Evolutionary conservation across 2,797 vertebrate species (phyloP).

Genomic region (Botia almorhae): DNA sequence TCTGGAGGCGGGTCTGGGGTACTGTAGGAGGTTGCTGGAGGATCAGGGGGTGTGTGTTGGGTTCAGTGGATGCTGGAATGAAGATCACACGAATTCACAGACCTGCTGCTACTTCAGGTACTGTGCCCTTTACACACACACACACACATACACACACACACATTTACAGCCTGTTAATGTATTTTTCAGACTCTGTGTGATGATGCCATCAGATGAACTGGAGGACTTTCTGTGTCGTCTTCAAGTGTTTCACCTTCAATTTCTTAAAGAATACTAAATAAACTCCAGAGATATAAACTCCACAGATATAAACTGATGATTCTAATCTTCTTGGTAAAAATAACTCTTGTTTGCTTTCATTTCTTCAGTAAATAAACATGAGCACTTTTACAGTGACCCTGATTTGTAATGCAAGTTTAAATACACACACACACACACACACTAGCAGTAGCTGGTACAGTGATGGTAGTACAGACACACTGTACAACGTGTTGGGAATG

Average conservation of each 20-base stretch:
- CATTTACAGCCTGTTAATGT: constrained; percentile 1
- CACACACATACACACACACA: constrained; percentile 1
- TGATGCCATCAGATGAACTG: constrained; percentile 43
- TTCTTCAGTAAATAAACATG: too few relatives aligned
- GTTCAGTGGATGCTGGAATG: constrained; percentile 9
- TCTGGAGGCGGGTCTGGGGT: constrained; percentile 16
- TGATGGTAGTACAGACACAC: too few relatives aligned
- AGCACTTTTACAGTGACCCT: too few relatives aligned
- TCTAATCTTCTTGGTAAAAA: too few relatives aligned
- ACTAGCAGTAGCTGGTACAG: too few relatives aligned
- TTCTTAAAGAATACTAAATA: constrained; percentile 13
- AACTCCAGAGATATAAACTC: background rate
- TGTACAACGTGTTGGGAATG: too few relatives aligned
- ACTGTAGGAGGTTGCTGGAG: constrained; percentile 46
- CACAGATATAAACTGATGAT: too few relatives aligned
- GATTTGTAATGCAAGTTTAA: too few relatives aligned
- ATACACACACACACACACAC: too few relatives aligned
- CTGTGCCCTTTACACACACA: constrained; percentile 38
- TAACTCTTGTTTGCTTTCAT: too few relatives aligned
- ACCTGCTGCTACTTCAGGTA: constrained; percentile 48
- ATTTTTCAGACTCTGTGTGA: constrained; percentile 43
- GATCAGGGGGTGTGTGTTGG: constrained; percentile 49
- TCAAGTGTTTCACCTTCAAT: constrained; percentile 37
- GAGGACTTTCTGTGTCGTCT: constrained; percentile 38
- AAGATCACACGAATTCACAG: constrained; percentile 17